Percentiles rank a stretch among this genome's conserved stretches.
Conservation (phyloP, 1,140 invertebrate species). For the Asbolus verrucosus region DNA sequence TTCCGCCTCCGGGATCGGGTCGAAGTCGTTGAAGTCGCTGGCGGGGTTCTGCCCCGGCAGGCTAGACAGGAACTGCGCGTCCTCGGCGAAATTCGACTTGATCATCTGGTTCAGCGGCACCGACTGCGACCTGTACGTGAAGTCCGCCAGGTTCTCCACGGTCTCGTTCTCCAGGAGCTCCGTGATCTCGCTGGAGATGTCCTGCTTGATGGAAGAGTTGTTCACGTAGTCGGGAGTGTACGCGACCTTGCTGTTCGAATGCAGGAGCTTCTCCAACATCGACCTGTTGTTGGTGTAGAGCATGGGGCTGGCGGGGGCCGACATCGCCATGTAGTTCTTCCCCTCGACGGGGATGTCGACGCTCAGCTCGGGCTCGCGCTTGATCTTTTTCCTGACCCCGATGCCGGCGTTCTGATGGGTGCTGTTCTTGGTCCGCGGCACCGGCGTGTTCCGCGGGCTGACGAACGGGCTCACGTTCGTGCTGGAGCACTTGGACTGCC, state of each 20-base stretch:
- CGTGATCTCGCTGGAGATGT: constrained; percentile 7
- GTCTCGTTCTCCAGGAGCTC: constrained; percentile 49
- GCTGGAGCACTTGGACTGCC: constrained; percentile 68
- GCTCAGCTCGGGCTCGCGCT: constrained; percentile 58
- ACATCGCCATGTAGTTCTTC: constrained; percentile 68
- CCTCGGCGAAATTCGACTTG: constrained; percentile 62
- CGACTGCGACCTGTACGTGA: constrained; percentile 75
- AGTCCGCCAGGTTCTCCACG: constrained; percentile 58
- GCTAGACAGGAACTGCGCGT: constrained; percentile 33
- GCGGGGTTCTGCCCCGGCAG: constrained; percentile 7
- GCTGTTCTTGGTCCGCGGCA: constrained; percentile 68
- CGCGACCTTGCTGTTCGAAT: constrained; percentile 59
- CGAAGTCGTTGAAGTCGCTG: constrained; percentile 52
- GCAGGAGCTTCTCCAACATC: constrained; percentile 58
- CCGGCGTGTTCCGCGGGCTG: constrained; percentile 82
- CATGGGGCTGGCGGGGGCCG: constrained; percentile 71
- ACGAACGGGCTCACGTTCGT: constrained; percentile 84
- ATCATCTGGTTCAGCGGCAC: constrained; percentile 79
- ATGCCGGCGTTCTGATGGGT: constrained; percentile 52
- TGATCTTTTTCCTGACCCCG: constrained; percentile 46
- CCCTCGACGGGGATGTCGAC: constrained; percentile 52
- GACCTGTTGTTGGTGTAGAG: constrained; percentile 59
- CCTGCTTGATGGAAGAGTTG: constrained; percentile 60
- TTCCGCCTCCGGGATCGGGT: constrained; percentile 48
- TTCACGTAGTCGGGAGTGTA: constrained; percentile 63